Evolutionary conservation across 2,888 invertebrate genomes (phyloP), one percentile per base, ranked within the genome.

Genomic region (Mythimna albipuncta): DNA sequence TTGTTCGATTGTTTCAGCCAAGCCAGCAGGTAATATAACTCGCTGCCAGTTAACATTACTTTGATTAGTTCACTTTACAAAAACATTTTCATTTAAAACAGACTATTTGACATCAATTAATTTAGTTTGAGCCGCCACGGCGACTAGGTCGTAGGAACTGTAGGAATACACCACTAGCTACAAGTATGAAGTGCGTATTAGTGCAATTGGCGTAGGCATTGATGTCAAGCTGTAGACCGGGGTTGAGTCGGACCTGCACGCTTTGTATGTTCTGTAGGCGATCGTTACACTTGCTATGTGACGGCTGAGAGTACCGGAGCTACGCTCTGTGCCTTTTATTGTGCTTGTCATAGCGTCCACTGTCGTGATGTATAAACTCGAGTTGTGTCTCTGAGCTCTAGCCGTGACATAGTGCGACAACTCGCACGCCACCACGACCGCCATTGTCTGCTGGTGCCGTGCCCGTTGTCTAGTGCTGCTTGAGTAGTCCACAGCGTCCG

Each of bases 1-100:
- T 85, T 85, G 62, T 85, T 84, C 85, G 77, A 85, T 85, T 85
- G 85, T 85, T 85, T 85, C 85, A 85, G 85, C 85, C 83, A 82
- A 80, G 78, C 83, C 82, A 82, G 78, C 82, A 85, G 85, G 85
- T 85, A 85, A 81, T 77, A 81, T 81, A 81, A 81, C 77, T 85
- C 85, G 69, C 85, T 85, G 83, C 85, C 77, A 79, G 78, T 77
- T 69, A 75, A 83, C 78, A 81, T 76, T 57, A 80, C 64, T 69
- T 64, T 70, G 57, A 61, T 13, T 65, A 73, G 75, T 78, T 77
- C 57, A 69, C 79, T n/a, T 69, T 32, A 68, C 64, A 44, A 71
- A 38, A 68, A 67, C 38, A 64, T 26, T 61, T 50, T 47, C 2
- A 32, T 59, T 57, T 10, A 6, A 65, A 63, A 47, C 19, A 63